Evolutionary conservation across 2,113 vertebrate genomes (phyloP).

Genomic region (Ifrita kowaldi): DNA sequence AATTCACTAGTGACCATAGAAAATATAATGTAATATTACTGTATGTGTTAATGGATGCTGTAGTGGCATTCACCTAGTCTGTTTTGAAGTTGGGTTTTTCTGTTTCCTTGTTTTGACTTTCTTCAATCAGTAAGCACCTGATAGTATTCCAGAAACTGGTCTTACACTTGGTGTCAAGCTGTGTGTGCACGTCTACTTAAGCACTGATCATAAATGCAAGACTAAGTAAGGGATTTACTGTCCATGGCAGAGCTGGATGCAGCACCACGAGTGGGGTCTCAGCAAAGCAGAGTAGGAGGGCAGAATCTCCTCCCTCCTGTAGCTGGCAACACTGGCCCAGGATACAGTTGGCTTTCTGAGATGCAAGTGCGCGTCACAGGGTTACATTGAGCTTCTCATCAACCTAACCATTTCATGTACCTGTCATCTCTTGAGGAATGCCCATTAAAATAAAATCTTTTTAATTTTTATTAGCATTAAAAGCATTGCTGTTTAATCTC

Average conservation of each 20-base stretch:
- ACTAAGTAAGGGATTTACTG: background rate
- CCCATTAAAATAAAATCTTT: conserved; percentile 21
- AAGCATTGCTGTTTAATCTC: background rate
- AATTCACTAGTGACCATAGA: conserved; percentile 27
- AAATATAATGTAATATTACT: conserved; percentile 17
- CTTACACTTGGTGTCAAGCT: background rate
- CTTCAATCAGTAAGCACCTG: background rate
- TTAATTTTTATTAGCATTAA: background rate
- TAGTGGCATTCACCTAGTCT: background rate
- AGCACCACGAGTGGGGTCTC: background rate
- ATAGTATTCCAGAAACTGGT: background rate
- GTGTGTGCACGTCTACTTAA: background rate
- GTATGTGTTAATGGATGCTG: background rate
- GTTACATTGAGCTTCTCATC: background rate
- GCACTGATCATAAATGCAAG: background rate
- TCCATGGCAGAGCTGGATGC: background rate
- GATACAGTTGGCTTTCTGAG: background rate
- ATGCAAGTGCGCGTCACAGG: background rate
- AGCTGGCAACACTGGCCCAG: background rate
- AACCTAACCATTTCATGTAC: background rate
- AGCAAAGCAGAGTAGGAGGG: background rate
- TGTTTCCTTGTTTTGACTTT: background rate
- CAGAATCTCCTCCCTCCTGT: background rate
- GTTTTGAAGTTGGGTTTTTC: background rate
- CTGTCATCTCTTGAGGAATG: conserved; percentile 24